Percentiles rank a stretch among this genome's conserved stretches.
phyloP scores from a whole-genome alignment of 1,140 invertebrate genomes.

The Megathymus violae region DNA sequence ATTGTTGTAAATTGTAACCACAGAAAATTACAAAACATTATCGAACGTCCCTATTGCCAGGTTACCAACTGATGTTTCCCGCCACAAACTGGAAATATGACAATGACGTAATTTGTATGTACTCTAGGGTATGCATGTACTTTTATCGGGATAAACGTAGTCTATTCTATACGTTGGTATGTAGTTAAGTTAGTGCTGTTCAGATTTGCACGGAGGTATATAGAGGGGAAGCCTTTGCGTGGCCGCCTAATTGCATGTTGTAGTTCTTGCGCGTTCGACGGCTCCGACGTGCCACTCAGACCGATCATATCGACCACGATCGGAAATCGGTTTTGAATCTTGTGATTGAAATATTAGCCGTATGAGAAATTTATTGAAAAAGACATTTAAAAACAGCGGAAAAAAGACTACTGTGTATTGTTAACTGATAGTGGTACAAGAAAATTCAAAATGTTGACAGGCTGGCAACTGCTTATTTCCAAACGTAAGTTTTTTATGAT shows the following conservation, averaged over 20 bases:
- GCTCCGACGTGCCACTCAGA: slow-evolving; percentile 30
- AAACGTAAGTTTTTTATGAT: slow-evolving; percentile 58
- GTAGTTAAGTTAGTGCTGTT: slow-evolving; percentile 6
- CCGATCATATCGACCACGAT: slow-evolving; percentile 14
- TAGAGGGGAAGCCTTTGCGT: slow-evolving; percentile 53
- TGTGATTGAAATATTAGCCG: slow-evolving; percentile 13
- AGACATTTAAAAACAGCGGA: not conserved
- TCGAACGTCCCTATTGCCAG: no score
- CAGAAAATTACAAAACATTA: no score
- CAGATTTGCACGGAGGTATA: slow-evolving; percentile 52
- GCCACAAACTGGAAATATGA: no score
- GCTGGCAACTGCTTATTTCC: slow-evolving; percentile 70
- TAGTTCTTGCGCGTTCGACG: slow-evolving; percentile 42
- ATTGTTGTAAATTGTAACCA: no score
- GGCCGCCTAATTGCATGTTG: slow-evolving; percentile 55
- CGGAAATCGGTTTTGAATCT: slow-evolving; percentile 18
- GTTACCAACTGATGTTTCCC: no score
- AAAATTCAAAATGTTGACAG: slow-evolving; percentile 62
- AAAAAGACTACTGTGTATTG: slow-evolving; percentile 32
- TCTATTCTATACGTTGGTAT: no score
- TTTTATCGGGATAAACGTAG: no score
- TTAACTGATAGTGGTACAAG: slow-evolving; percentile 27
- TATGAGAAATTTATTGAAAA: slow-evolving; percentile 10
- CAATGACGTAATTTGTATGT: slow-evolving; percentile 13
- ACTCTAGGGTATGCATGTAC: no score